phyloP scores from a whole-genome alignment of 2,113 vertebrate species.

The Anarhynchus alexandrinus region DNA sequence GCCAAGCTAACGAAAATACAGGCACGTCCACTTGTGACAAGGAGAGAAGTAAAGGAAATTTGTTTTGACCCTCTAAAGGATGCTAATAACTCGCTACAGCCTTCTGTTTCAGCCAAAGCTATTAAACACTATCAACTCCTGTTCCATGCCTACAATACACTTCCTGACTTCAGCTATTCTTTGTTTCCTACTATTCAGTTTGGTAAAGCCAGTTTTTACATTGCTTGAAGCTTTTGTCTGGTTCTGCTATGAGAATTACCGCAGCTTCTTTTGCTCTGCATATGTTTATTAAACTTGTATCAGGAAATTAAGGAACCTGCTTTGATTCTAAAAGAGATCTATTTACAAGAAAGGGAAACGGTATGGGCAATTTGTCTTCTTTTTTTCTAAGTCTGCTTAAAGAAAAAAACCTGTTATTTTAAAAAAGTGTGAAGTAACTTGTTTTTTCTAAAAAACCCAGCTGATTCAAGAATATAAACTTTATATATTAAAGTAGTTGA shows the following conservation, averaged over 20 bases:
- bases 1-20: constrained; percentile 35
- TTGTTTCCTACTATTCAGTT: constrained; percentile 68
- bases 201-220: constrained; percentile 20
- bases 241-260: constrained; percentile 48
- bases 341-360: constrained; percentile 27
- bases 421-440: not conserved
- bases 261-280: constrained; percentile 24
- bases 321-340: constrained; percentile 37
- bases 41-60: constrained; percentile 43
- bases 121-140: constrained; percentile 39
- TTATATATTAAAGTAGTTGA: not conserved
- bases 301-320: constrained; percentile 54
- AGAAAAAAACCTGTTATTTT: not conserved
- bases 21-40: not conserved
- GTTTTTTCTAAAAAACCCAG: not conserved
- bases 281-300: constrained; percentile 66
- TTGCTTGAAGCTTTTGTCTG: constrained; percentile 44
- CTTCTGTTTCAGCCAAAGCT: constrained; percentile 45
- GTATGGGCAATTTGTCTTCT: not conserved
- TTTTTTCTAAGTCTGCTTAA: not conserved
- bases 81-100: not conserved
- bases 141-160: constrained; percentile 46
- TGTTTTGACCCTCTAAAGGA: constrained; percentile 16
- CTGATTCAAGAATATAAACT: not conserved
- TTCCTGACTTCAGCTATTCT: constrained; percentile 59